Conservation (phyloP, 2,888 invertebrate species). For the Ferdinandea cuprea region DNA sequence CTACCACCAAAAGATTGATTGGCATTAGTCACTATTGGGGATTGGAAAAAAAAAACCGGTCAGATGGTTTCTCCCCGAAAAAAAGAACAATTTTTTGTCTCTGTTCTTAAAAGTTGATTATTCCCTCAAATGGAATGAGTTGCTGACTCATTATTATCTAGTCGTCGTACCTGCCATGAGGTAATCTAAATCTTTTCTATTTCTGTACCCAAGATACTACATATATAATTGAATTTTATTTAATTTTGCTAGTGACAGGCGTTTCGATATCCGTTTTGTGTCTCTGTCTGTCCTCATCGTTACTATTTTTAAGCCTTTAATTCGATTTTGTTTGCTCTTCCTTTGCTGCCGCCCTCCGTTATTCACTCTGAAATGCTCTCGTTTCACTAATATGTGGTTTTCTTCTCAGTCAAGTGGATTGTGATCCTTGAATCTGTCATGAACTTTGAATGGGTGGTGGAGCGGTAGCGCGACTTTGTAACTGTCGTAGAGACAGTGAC, state of each 20-base stretch:
- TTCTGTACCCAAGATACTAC: neutral
- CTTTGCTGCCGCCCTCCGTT: neutral
- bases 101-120: conserved; percentile 9
- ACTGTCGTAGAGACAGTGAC: conserved; percentile 49
- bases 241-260: neutral
- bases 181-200: conserved; percentile 27
- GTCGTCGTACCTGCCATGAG: conserved; percentile 28
- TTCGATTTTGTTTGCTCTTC: neutral
- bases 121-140: conserved; percentile 30
- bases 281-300: neutral
- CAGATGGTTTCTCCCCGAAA: conserved; percentile 19
- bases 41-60: conserved; percentile 32
- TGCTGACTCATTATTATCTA: conserved; percentile 53
- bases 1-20: conserved; percentile 7
- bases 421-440: conserved; percentile 51
- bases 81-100: conserved; percentile 22
- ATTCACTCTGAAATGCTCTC: neutral
- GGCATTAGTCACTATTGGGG: conserved; percentile 26
- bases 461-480: conserved; percentile 7
- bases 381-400: neutral
- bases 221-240: conserved; percentile 5
- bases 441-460: conserved; percentile 31
- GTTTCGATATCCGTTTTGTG: neutral
- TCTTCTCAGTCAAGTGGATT: conserved; percentile 29
- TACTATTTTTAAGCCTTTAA: neutral